Conservation (phyloP, 2,113 vertebrate species). For the Elephas maximus region DNA sequence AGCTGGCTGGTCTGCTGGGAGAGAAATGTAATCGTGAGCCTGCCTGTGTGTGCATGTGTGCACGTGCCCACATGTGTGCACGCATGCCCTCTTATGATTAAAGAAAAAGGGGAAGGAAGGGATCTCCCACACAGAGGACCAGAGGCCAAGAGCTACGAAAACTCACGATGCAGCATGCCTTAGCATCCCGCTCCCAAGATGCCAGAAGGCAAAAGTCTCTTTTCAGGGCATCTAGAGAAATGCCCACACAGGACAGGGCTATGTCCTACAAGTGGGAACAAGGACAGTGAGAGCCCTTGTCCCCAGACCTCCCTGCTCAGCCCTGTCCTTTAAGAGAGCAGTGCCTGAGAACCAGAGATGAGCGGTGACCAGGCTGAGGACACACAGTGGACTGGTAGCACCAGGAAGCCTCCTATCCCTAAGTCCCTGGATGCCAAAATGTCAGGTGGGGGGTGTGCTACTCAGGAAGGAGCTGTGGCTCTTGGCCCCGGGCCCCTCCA, state of each 20-base stretch:
- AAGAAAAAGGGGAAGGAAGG: not conserved
- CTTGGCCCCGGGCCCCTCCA: not conserved
- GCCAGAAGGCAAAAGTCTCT: not conserved
- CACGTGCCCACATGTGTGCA: not conserved
- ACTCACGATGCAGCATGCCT: rapidly evolving
- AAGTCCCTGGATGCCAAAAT: not conserved
- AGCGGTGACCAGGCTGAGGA: not conserved
- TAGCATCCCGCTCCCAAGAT: not conserved
- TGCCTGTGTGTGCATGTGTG: not conserved
- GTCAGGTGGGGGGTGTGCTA: too few species aligned
- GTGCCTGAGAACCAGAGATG: not conserved
- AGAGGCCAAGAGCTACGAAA: not conserved
- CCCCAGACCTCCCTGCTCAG: not conserved
- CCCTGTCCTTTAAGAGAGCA: not conserved
- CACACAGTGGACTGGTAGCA: not conserved
- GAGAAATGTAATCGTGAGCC: constrained; percentile 3
- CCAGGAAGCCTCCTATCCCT: not conserved
- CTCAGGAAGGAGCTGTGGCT: not conserved
- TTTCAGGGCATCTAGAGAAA: not conserved
- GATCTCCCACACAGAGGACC: not conserved
- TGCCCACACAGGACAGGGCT: not conserved
- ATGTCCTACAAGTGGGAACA: not conserved
- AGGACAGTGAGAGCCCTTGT: not conserved
- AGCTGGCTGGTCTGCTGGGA: constrained; percentile 7
- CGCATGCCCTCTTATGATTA: not conserved